Conservation (phyloP, 2,797 vertebrate genomes). For the Mallotus villosus region DNA sequence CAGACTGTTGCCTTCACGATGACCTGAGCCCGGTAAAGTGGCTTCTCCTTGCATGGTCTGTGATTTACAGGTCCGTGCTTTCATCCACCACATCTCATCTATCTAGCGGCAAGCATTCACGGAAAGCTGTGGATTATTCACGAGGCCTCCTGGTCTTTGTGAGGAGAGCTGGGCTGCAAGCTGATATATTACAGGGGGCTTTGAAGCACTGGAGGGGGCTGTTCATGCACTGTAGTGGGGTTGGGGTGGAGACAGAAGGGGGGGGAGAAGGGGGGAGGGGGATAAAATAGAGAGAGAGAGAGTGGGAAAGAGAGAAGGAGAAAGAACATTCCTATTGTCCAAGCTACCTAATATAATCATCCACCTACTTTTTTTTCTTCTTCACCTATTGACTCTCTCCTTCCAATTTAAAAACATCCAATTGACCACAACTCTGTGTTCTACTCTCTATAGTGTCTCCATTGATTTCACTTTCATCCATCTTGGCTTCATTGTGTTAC, state of each 20-base stretch:
- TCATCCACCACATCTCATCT: not conserved
- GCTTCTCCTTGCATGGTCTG: no score
- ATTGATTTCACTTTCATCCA: not conserved
- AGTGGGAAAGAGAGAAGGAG: no score
- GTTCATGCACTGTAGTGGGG: no score
- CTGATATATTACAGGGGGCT: not conserved
- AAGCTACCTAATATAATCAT: not conserved
- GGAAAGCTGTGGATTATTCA: not conserved
- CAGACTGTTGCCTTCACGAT: no score
- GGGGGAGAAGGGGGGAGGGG: no score
- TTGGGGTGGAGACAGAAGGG: not conserved
- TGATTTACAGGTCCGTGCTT: no score
- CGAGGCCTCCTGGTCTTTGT: not conserved
- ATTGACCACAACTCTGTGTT: not conserved
- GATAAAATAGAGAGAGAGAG: no score
- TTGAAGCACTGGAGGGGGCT: not conserved
- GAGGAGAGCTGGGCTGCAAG: not conserved
- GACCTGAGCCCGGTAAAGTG: no score
- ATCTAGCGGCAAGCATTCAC: not conserved
- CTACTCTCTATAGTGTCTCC: not conserved
- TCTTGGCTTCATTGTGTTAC: not conserved
- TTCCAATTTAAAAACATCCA: not conserved
- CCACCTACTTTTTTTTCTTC: not conserved
- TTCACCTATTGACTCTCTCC: not conserved
- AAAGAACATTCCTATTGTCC: not conserved